These are phyloP conservation scores for Apocrypta bakeri DNA, from an alignment of 1,140 invertebrate genomes.

Conservation along the genomic window DNA sequence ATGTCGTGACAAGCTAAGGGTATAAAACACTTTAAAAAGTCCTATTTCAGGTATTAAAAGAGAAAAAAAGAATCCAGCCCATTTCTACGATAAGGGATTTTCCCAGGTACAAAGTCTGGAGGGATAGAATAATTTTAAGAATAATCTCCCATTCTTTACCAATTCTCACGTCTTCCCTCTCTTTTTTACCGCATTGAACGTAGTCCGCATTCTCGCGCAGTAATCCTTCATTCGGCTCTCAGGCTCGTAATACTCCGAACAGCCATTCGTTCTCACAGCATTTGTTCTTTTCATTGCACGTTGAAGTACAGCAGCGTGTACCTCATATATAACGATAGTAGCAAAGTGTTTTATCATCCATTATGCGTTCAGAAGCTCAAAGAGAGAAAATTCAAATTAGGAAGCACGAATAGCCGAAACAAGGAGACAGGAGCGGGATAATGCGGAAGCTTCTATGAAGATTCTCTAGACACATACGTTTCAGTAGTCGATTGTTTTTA, in stretches of 20 bases:
- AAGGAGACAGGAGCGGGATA: not conserved
- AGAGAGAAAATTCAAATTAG: not conserved
- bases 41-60: too few species aligned
- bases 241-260: not conserved
- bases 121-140: not conserved
- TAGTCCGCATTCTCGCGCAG: not conserved
- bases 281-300: not conserved
- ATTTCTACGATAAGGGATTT: too few species aligned
- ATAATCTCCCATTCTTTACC: not conserved
- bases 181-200: not conserved
- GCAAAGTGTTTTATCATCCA: not conserved
- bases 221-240: not conserved
- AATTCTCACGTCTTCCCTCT: not conserved
- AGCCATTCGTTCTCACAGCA: not conserved
- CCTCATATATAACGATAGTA: not conserved
- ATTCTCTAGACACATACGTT: not conserved
- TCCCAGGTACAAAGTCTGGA: too few species aligned
- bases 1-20: too few species aligned
- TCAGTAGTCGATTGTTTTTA: not conserved
- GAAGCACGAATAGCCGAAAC: too few species aligned
- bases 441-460: not conserved
- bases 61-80: too few species aligned
- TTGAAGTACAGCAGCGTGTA: not conserved
- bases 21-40: too few species aligned
- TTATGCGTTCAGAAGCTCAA: constrained; percentile 25